These are phyloP conservation scores for Tragelaphus oryx DNA, from an alignment of 2,797 vertebrate species.

Conservation along the genomic window DNA sequence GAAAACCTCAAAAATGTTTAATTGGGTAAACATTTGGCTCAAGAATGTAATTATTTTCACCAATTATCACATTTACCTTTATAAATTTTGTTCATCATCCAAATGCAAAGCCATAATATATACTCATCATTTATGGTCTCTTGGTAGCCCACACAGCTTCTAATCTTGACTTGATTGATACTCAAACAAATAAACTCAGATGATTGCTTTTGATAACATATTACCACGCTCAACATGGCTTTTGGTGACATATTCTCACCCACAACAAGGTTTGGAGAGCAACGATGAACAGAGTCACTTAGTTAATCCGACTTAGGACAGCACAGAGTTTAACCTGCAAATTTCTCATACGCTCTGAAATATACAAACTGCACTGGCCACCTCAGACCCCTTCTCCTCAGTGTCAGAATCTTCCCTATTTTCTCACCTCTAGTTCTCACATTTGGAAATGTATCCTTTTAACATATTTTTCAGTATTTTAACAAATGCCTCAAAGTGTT, in stretches of 20 bases:
- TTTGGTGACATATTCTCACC: neutral
- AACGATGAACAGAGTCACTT: constrained; percentile 25
- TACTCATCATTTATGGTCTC: neutral
- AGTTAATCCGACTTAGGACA: constrained; percentile 33
- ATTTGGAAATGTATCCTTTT: neutral
- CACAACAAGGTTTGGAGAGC: neutral
- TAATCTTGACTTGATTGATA: neutral
- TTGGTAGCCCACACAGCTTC: neutral
- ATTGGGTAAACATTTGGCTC: constrained; percentile 16
- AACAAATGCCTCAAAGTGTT: neutral
- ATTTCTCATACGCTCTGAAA: neutral
- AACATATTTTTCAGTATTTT: neutral
- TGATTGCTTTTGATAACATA: neutral
- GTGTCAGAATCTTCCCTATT: neutral
- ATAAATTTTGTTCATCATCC: neutral
- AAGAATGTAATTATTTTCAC: neutral
- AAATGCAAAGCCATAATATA: neutral
- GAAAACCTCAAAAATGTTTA: constrained; percentile 4
- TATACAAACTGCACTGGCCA: neutral
- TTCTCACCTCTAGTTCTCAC: neutral
- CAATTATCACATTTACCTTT: constrained; percentile 3
- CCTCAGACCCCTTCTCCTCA: neutral
- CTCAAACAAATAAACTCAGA: neutral
- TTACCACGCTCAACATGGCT: neutral
- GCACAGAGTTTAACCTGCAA: constrained; percentile 55